Evolutionary conservation across 64 coral and sea anemone genomes (phyloP), one percentile per base, ranked within the genome.

Genomic region (Platygyra sinensis): DNA sequence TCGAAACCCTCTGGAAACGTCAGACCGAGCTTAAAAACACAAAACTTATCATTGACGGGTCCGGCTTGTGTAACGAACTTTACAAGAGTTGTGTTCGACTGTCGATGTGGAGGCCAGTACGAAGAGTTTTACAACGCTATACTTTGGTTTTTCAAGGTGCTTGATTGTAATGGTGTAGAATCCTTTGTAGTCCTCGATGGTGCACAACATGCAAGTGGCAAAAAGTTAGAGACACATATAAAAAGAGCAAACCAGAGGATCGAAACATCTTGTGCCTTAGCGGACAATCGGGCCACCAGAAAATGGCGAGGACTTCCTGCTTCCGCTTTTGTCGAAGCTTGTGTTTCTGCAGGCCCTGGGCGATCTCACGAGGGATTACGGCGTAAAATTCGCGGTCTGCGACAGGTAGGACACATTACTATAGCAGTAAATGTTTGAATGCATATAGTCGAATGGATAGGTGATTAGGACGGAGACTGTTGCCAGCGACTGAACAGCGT

Each of bases 161-260:
- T 96, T 12, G 32, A 24, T 27, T 52, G n/a, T 39, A 92, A 69
- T 38, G 22, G 46, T 13, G 80, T 96, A 12, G 75, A 96, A 12
- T 67, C 90, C 0, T 93, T 74, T 80, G 90, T 96, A 2, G 55
- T 96, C 62, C 20, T 96, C 12, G 94, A 96, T 63, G 94, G 94
- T 11, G 86, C 87, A 30, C 54, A 82, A 17, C 87, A 89, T 52
- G 62, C 67, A 22, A 93, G 78, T 4, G 67, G 88, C 38, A 96
- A 96, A 52, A 96, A 96, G 62, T 54, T 96, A 17, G 87, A 49
- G 10, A 93, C 86, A 16, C 73, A 86, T 32, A 75, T 89, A 19
- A 17, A 14, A 67, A 87, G 90, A 12, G 32, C 33, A 22, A 67
- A 25, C 3, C 28, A 93, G 9, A 83, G 30, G 1, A 90, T 96